Base-by-base conservation (phyloP, 2,888 invertebrate species). In the Neelides folsomi region DNA sequence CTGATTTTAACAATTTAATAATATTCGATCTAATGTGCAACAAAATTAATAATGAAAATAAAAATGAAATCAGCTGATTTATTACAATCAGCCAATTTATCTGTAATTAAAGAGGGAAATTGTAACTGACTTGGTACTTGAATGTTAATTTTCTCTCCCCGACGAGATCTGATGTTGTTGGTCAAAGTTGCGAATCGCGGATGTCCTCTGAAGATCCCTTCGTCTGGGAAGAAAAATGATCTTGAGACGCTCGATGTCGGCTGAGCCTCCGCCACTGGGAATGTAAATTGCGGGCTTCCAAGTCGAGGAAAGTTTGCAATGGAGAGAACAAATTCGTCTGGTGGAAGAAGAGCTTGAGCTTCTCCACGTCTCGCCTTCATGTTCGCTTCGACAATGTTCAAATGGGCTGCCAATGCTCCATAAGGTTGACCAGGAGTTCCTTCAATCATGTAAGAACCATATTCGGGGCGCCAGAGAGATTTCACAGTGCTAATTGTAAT, bases 361-460 rank as follows among this genome's bases (percentile, higher is more conserved):
- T 88, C 82, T 42, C 73, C 66, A 47, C 92, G 77, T 51, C 61
- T 65, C 66, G 83, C 80, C 62, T 78, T 81, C 98, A 98, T 98
- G 71, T 97, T 98, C 6, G 92, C 88, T 72, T 98, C 98, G 5
- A 98, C 97, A 55, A 93, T 82, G 72, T 97, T 98, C 71, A 98
- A 94, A 74, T 97, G 93, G 6, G 93, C 93, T 68, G 97, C 75
- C 12, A 93, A 75, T 1, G 92, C 90, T 7, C 94, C 94, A 67
- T 94, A 97, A 0, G 90, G 90, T 67, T 84, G 82, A 1, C 98
- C 97, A 0, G 98, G 98, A 0, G 98, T 98, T 15, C 97, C 97
- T 75, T 98, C 95, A 53, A 95, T 79, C 95, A 98, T 97, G 69
- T 95, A 99, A n/a, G 87, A 83, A 2, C 90, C 97, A 75, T 92